Evolutionary conservation across 2,888 invertebrate genomes (phyloP).

Genomic region (Pelosia muscerda): DNA sequence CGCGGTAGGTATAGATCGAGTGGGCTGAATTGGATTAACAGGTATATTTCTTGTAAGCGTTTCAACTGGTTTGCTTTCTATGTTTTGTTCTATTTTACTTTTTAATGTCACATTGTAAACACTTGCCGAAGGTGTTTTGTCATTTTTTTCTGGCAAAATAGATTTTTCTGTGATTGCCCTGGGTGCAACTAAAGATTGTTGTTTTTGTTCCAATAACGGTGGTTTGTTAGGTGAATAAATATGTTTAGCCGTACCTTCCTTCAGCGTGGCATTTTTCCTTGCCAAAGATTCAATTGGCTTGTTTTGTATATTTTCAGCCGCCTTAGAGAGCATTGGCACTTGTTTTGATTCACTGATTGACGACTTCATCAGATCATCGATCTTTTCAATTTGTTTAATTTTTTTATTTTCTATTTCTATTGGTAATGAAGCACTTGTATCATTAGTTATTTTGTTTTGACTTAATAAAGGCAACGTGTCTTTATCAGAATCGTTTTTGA

Average conservation of each 20-base stretch:
- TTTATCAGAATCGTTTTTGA: slow-evolving; percentile 3
- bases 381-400: neutral
- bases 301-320: slow-evolving; percentile 13
- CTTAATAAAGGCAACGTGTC: neutral
- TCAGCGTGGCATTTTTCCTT: slow-evolving; percentile 1
- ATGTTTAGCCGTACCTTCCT: slow-evolving; percentile 16
- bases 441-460: neutral
- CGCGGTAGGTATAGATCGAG: slow-evolving; percentile 21
- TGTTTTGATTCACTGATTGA: slow-evolving; percentile 1
- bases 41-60: slow-evolving; percentile 21
- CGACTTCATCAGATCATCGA: neutral
- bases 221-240: neutral
- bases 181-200: neutral
- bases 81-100: slow-evolving; percentile 4
- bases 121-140: neutral
- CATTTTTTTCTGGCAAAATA: slow-evolving; percentile 13
- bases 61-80: slow-evolving; percentile 16
- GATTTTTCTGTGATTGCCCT: slow-evolving; percentile 14
- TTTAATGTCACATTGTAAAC: slow-evolving; percentile 4
- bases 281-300: slow-evolving; percentile 15
- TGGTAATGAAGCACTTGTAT: neutral
- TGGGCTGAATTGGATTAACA: slow-evolving; percentile 13
- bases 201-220: slow-evolving; percentile 11
- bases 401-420: neutral
- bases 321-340: neutral